phyloP scores from a whole-genome alignment of 2,113 vertebrate species.

The Equus przewalskii region DNA sequence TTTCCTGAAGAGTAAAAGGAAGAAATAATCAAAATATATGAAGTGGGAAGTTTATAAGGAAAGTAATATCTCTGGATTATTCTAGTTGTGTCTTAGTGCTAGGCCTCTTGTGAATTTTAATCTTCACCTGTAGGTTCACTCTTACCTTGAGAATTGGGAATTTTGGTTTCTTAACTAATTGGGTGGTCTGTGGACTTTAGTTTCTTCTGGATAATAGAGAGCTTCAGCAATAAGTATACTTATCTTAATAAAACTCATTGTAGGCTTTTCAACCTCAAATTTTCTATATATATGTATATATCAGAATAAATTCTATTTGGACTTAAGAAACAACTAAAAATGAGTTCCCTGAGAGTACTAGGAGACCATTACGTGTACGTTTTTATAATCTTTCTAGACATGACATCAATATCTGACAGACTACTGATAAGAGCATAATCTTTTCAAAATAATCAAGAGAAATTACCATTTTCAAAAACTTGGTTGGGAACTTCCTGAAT shows the following conservation, averaged over 20 bases:
- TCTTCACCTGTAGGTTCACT: neutral
- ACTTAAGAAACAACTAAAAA: neutral
- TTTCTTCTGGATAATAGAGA: conserved; percentile 21
- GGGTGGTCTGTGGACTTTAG: neutral
- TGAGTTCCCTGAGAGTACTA: neutral
- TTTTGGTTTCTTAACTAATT: conserved; percentile 21
- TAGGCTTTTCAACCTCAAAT: neutral
- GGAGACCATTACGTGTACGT: neutral
- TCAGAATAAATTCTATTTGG: neutral
- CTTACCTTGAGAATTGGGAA: neutral
- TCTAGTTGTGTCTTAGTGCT: neutral
- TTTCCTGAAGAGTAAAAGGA: neutral
- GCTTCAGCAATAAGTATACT: neutral
- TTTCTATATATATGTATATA: neutral
- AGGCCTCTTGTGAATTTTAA: conserved; percentile 29
- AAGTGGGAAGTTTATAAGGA: conserved; percentile 38
- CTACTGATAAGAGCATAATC: neutral
- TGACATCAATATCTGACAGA: neutral
- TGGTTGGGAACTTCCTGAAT: neutral
- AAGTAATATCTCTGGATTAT: neutral
- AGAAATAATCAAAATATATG: neutral
- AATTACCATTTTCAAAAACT: neutral
- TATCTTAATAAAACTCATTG: neutral
- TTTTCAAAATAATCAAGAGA: neutral
- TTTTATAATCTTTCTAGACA: neutral